Conservation (phyloP, 2,113 vertebrate genomes). For the Muntiacus muntjak region DNA sequence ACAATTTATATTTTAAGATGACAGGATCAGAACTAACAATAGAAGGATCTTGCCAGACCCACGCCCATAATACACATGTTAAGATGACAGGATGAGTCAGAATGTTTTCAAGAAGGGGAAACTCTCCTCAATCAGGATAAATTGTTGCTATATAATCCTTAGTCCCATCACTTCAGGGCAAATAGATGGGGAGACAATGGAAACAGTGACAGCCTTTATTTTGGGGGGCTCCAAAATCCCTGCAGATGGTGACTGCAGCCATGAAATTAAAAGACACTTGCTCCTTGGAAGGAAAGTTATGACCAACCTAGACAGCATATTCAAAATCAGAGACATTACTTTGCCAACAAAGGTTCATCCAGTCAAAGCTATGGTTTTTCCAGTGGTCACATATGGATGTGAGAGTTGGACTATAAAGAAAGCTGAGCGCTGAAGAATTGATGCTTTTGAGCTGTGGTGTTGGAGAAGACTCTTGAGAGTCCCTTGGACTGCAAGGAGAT, state of each 20-base stretch:
- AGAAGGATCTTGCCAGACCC: neutral
- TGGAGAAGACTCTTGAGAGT: neutral
- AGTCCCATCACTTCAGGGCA: neutral
- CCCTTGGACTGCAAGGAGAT: neutral
- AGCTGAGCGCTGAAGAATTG: neutral
- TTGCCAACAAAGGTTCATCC: neutral
- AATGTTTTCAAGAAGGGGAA: neutral
- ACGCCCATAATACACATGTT: neutral
- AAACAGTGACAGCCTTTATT: neutral
- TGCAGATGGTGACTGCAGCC: neutral
- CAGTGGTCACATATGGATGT: neutral
- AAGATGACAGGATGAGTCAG: neutral
- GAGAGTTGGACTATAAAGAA: neutral
- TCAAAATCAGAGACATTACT: neutral
- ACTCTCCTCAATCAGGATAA: neutral
- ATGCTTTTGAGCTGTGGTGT: neutral
- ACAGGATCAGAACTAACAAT: too few species aligned
- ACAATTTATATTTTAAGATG: too few species aligned
- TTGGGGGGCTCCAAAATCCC: rapidly evolving
- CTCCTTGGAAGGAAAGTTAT: neutral
- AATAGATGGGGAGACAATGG: neutral
- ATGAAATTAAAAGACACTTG: neutral
- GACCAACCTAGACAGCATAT: neutral
- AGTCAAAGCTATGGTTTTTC: neutral
- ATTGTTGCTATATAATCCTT: neutral